Evolutionary conservation across 2,888 invertebrate species (phyloP), one percentile per base, ranked within the genome.

Genomic region (Dyspetes luteomarginatus): DNA sequence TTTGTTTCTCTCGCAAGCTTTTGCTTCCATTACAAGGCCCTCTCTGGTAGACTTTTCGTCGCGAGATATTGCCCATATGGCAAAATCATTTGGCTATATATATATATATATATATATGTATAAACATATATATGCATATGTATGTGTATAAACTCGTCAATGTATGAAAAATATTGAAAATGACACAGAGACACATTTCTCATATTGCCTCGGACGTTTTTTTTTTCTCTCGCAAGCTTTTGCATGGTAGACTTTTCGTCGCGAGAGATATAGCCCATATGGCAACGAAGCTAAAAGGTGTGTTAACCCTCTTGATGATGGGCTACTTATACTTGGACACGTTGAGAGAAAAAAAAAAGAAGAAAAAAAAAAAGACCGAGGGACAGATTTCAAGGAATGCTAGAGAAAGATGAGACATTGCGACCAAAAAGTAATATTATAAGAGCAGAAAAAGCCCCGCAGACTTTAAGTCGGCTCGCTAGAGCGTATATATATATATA

Each of bases 291-390:
- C 50, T 50, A 77, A 80, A 74, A 60, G n/a, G n/a, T n/a, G n/a
- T n/a, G 72, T 84, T 86, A 82, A 84, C 77, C 83, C 83, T 82
- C 82, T 82, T 82, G 82, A 82, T 81, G 52, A 55, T 50, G 41
- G 55, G 41, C 56, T 64, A 56, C 56, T 56, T n/a, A n/a, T n/a
- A n/a, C n/a, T n/a, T n/a, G n/a, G n/a, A n/a, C n/a, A n/a, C 28
- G 56, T 28, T 28, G 43, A 12, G 56, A 56, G 26, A 28, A 56
- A 56, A n/a, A n/a, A n/a, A n/a, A n/a, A n/a, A n/a, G n/a, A n/a
- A n/a, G n/a, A n/a, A n/a, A n/a, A n/a, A n/a, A n/a, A n/a, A 55
- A 26, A 74, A 84, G 79, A 84, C 72, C 36, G 64, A 78, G 45
- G 65, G 50, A 78, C 69, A 68, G 28, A 74, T 83, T 83, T 83